Evolutionary conservation across 2,113 vertebrate species (phyloP).

Genomic region (Eira barbara): DNA sequence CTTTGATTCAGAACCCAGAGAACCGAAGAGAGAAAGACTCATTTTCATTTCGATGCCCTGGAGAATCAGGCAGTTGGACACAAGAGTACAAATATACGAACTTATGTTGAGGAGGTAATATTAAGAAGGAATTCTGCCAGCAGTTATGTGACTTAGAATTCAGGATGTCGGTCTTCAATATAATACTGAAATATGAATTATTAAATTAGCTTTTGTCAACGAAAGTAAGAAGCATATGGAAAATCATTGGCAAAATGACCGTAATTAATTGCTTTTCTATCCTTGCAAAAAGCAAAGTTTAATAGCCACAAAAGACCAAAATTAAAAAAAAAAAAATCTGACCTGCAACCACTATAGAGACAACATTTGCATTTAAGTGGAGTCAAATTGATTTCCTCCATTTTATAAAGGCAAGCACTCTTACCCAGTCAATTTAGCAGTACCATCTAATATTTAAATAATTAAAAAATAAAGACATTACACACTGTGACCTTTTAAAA

Average conservation of each 20-base stretch:
- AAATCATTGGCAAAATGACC: background rate
- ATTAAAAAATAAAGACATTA: background rate
- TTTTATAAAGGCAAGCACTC: background rate
- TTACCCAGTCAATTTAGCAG: background rate
- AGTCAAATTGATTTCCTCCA: background rate
- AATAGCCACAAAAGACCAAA: background rate
- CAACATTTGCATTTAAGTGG: background rate
- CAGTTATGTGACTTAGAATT: background rate
- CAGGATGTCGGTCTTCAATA: background rate
- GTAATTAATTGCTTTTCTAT: background rate
- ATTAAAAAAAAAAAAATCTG: background rate
- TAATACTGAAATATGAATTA: background rate
- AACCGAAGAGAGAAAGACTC: constrained; percentile 49
- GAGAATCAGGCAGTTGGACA: background rate
- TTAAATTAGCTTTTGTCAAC: background rate
- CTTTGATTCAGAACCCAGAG: constrained; percentile 34
- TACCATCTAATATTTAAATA: background rate
- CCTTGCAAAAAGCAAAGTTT: background rate
- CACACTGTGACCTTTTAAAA: background rate
- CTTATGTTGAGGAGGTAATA: constrained; percentile 29
- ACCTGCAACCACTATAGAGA: background rate
- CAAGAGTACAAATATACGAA: background rate
- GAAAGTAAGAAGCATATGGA: background rate
- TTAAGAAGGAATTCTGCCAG: constrained; percentile 16
- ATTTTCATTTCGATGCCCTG: constrained; percentile 54